Evolutionary conservation across 2,797 vertebrate genomes (phyloP).

Genomic region (Lindbergichthys nudifrons): DNA sequence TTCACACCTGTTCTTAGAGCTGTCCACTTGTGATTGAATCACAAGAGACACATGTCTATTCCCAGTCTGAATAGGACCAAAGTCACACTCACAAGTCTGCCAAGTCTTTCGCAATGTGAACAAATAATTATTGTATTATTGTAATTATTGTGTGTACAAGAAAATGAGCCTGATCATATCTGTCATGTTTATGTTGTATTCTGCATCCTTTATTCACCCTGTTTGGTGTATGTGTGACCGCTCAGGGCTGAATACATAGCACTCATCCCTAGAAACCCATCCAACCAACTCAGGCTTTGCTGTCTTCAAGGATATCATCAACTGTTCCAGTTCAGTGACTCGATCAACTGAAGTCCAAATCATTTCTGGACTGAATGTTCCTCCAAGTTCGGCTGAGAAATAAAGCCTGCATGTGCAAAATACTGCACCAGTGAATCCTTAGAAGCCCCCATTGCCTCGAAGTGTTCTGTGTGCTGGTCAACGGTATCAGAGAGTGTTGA

Average conservation of each 20-base stretch:
- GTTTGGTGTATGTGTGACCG: not conserved
- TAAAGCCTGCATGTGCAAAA: conserved; percentile 1
- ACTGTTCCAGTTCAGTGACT: conserved; percentile 12
- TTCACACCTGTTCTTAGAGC: too few species aligned
- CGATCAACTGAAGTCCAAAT: conserved; percentile 3
- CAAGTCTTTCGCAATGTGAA: conserved; percentile 10
- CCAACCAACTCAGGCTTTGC: conserved; percentile 20
- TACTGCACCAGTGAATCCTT: not conserved
- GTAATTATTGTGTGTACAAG: too few species aligned
- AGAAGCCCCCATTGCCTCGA: not conserved
- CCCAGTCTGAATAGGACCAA: too few species aligned
- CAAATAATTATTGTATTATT: conserved; percentile 8
- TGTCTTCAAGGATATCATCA: conserved; percentile 39
- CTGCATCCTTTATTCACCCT: not conserved
- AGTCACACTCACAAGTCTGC: conserved; percentile 7
- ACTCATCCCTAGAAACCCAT: conserved; percentile 8
- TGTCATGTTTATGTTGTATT: not conserved
- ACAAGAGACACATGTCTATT: too few species aligned
- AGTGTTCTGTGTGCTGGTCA: not conserved
- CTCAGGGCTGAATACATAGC: conserved; percentile 1
- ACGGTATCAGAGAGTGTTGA: not conserved
- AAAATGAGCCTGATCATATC: conserved; percentile 10
- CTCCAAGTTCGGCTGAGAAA: conserved; percentile 4
- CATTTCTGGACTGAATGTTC: not conserved
- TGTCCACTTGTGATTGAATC: too few species aligned